Percentiles rank a stretch among this genome's conserved stretches.
Evolutionary conservation across 2,888 invertebrate species (phyloP).

Genomic region (Aelia acuminata): DNA sequence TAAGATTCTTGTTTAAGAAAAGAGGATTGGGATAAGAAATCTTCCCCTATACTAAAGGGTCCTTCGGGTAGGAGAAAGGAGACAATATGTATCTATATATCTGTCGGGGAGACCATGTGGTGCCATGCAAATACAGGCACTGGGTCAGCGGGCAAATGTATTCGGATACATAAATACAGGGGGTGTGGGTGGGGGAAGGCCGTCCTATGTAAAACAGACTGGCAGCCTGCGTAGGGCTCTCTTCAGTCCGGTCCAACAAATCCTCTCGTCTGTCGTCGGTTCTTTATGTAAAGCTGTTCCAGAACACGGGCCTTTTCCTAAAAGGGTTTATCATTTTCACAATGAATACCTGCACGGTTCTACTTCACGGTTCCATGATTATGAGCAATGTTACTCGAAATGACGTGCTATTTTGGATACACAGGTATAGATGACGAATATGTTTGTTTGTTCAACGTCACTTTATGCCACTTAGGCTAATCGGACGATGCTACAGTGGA

Average conservation of each 20-base stretch:
- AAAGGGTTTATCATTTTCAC: not conserved
- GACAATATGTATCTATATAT: constrained; percentile 20
- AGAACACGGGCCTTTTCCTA: not conserved
- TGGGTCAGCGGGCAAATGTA: constrained; percentile 7
- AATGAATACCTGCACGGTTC: not conserved
- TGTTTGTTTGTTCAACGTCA: no score
- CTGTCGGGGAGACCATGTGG: not conserved
- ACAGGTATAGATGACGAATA: no score
- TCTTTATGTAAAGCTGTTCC: not conserved
- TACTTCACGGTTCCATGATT: not conserved
- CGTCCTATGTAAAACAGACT: constrained; percentile 23
- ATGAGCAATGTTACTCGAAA: no score
- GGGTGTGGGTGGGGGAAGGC: not conserved
- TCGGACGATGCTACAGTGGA: no score
- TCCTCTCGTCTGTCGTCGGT: not conserved
- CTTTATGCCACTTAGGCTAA: no score
- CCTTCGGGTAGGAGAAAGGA: not conserved
- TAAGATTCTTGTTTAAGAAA: not conserved
- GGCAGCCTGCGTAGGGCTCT: not conserved
- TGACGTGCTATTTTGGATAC: no score
- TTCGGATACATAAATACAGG: constrained; percentile 28
- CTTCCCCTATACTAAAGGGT: not conserved
- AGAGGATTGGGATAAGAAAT: not conserved
- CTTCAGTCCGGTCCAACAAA: not conserved
- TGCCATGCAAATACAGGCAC: not conserved